Evolutionary conservation across 2,888 invertebrate species (phyloP).

Genomic region (Tipula unca): DNA sequence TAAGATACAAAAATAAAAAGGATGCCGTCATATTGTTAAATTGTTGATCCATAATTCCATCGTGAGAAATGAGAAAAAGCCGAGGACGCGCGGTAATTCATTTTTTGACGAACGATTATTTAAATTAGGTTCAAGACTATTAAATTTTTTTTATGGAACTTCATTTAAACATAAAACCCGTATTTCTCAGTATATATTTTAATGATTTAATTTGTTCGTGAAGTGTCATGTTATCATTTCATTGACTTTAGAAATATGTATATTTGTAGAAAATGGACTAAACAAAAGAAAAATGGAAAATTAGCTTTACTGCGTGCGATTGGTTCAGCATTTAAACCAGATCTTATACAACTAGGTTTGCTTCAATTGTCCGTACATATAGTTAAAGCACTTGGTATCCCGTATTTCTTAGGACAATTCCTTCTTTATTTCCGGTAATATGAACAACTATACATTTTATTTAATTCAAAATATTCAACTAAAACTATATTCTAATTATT

Average conservation of each 20-base stretch:
- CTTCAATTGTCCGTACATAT: not conserved
- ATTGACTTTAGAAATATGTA: not conserved
- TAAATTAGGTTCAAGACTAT: too few relatives aligned
- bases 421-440: slow-evolving; percentile 26
- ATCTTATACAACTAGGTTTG: slow-evolving; percentile 25
- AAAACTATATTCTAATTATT: not conserved
- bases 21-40: too few relatives aligned
- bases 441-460: not conserved
- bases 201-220: too few relatives aligned
- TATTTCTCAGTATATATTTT: too few relatives aligned
- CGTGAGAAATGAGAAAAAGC: too few relatives aligned
- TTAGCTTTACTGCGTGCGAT: slow-evolving; percentile 27
- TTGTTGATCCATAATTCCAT: too few relatives aligned
- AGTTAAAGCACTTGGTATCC: slow-evolving; percentile 9
- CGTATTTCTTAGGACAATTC: slow-evolving; percentile 27
- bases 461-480: not conserved
- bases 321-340: slow-evolving; percentile 26
- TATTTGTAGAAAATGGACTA: not conserved
- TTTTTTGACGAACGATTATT: too few relatives aligned
- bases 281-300: slow-evolving; percentile 19
- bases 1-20: too few relatives aligned
- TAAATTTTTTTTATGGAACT: too few relatives aligned
- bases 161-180: too few relatives aligned
- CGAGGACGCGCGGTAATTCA: too few relatives aligned
- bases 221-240: too few relatives aligned